Conservation (phyloP, 2,797 vertebrate genomes). For the Pangasius djambal region DNA sequence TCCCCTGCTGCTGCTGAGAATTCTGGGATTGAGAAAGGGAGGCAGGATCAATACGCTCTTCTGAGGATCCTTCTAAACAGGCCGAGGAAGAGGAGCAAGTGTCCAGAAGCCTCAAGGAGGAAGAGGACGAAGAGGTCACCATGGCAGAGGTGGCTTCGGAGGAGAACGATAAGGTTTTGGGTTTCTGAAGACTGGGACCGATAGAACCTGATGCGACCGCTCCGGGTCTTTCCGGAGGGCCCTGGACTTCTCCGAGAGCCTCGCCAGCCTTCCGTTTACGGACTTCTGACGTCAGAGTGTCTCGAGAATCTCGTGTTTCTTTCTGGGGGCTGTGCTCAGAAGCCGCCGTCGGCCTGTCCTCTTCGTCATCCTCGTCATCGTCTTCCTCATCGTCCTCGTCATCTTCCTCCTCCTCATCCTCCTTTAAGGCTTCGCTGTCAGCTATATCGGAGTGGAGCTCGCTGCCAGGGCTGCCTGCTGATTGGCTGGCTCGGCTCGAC, state of each 20-base stretch:
- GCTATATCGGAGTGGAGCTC: conserved; percentile 96
- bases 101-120: conserved; percentile 88
- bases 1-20: conserved; percentile 45
- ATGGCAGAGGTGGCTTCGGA: conserved; percentile 75
- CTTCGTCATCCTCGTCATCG: conserved; percentile 77
- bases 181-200: conserved; percentile 59
- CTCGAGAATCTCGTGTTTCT: conserved; percentile 69
- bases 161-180: conserved; percentile 84
- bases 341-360: conserved; percentile 62
- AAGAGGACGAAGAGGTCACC: conserved; percentile 64
- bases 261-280: conserved; percentile 91
- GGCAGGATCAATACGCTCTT: conserved; percentile 62
- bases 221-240: conserved; percentile 70
- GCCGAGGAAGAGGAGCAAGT: conserved; percentile 76
- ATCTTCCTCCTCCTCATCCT: conserved; percentile 92
- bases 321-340: conserved; percentile 80
- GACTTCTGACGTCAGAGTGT: conserved; percentile 72
- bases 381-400: conserved; percentile 90
- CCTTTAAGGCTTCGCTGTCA: conserved; percentile 94
- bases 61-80: conserved; percentile 74
- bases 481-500: conserved; percentile 93
- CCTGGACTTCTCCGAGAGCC: conserved; percentile 82
- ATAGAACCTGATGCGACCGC: conserved; percentile 64
- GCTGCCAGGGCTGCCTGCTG: conserved; percentile 93
- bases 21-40: conserved; percentile 45